These are phyloP conservation scores for Oscheius myriophilus DNA, from an alignment of 2,888 invertebrate genomes.

Conservation along the genomic window DNA sequence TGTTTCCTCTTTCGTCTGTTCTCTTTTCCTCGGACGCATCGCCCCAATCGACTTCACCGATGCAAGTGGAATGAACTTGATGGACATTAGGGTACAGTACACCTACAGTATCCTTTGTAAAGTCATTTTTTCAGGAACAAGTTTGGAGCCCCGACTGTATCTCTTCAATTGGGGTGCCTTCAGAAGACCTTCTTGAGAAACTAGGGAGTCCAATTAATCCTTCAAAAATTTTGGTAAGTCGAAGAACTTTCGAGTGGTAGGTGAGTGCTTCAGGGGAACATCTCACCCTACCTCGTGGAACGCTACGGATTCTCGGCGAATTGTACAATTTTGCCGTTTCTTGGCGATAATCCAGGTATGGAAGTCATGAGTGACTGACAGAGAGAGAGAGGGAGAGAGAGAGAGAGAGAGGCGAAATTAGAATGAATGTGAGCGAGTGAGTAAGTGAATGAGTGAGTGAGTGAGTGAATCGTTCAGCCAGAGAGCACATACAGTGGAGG, in stretches of 20 bases:
- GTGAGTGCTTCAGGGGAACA: slow-evolving; percentile 77
- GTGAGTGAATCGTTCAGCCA: background rate
- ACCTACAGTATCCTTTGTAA: background rate
- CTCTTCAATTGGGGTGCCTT: slow-evolving; percentile 7
- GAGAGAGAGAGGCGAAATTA: background rate
- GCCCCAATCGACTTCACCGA: slow-evolving; percentile 91
- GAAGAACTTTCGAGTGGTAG: background rate
- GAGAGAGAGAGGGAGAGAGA: too few relatives aligned
- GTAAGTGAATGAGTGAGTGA: too few relatives aligned
- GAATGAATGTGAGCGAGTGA: too few relatives aligned
- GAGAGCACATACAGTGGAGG: too few relatives aligned
- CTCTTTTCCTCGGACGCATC: slow-evolving; percentile 85
- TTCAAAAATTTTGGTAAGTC: slow-evolving; percentile 10
- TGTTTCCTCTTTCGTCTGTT: slow-evolving; percentile 90
- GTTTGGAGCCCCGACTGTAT: slow-evolving; percentile 37
- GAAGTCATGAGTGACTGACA: background rate
- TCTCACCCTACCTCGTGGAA: slow-evolving; percentile 84
- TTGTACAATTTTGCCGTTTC: slow-evolving; percentile 87
- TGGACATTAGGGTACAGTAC: slow-evolving; percentile 79
- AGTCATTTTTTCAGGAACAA: background rate
- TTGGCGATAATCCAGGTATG: slow-evolving; percentile 89
- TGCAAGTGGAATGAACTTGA: slow-evolving; percentile 94
- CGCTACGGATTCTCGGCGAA: slow-evolving; percentile 84
- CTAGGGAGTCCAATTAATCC: slow-evolving; percentile 20
- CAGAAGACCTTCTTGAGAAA: slow-evolving; percentile 13